Evolutionary conservation across 2,113 vertebrate genomes (phyloP).

Genomic region (Sinocyclocheilus maitianheensis): DNA sequence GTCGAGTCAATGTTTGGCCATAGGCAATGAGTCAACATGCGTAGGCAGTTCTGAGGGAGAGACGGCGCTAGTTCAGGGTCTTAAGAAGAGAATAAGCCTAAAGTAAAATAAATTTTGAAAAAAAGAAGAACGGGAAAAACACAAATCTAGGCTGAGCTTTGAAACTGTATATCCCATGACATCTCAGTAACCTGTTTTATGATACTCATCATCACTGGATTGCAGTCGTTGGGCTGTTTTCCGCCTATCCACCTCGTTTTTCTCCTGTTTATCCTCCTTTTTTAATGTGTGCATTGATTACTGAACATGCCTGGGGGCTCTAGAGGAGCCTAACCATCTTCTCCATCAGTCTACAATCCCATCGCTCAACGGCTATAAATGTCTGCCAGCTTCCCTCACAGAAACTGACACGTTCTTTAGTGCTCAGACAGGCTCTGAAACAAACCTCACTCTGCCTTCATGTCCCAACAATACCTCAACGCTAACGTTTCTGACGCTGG

Average conservation of each 20-base stretch:
- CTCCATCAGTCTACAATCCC: slow-evolving; percentile 31
- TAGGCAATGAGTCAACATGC: slow-evolving; percentile 38
- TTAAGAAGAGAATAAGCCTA: slow-evolving; percentile 29
- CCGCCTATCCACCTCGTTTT: slow-evolving; percentile 30
- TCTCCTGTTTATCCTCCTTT: slow-evolving; percentile 49
- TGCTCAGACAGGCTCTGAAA: slow-evolving; percentile 21
- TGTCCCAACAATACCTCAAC: neutral
- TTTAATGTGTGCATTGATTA: slow-evolving; percentile 55
- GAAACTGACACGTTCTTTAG: slow-evolving; percentile 28
- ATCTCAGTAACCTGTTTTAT: neutral
- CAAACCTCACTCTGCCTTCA: neutral
- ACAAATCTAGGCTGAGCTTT: slow-evolving; percentile 21
- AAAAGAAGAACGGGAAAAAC: neutral
- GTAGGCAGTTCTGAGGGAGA: slow-evolving; percentile 42
- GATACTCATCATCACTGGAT: slow-evolving; percentile 29
- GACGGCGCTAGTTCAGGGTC: slow-evolving; percentile 28
- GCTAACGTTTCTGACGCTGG: neutral
- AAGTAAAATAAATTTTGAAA: neutral
- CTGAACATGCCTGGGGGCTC: slow-evolving; percentile 36
- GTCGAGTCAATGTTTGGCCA: slow-evolving; percentile 32
- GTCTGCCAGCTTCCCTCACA: slow-evolving; percentile 33
- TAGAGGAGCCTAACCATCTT: slow-evolving; percentile 37
- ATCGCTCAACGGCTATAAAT: slow-evolving; percentile 37
- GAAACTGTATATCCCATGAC: slow-evolving; percentile 21
- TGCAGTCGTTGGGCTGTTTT: slow-evolving; percentile 31